Evolutionary conservation across 2,113 vertebrate genomes (phyloP).

Genomic region (Rostratula benghalensis): DNA sequence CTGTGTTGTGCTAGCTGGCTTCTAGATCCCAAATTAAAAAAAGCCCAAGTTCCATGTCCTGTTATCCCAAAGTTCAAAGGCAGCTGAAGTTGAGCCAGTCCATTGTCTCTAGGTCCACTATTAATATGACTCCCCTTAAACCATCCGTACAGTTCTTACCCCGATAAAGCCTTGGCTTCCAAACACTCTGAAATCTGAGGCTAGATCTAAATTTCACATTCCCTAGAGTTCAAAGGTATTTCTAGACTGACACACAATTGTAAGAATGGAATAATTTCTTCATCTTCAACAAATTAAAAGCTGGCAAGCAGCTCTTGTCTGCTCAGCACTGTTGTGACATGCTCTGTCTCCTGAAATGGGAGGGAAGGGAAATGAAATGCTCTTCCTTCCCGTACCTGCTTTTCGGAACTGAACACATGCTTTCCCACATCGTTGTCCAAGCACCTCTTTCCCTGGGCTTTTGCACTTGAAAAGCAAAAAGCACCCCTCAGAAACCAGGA

Average conservation of each 20-base stretch:
- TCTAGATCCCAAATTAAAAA: background rate
- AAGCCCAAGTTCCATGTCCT: background rate
- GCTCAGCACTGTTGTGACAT: constrained; percentile 34
- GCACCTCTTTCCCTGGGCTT: background rate
- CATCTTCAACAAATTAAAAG: constrained; percentile 58
- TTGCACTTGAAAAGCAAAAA: background rate
- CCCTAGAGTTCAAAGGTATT: constrained; percentile 16
- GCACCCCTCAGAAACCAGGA: background rate
- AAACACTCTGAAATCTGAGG: background rate
- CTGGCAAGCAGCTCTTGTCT: constrained; percentile 52
- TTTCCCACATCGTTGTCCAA: background rate
- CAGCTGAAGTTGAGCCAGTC: background rate
- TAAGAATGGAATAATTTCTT: constrained; percentile 36
- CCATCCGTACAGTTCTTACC: background rate
- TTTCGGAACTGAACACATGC: background rate
- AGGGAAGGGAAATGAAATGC: background rate
- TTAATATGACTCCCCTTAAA: background rate
- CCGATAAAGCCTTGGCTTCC: background rate
- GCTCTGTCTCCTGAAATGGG: background rate
- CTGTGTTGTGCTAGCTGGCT: no score
- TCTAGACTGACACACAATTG: background rate
- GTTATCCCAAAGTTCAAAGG: background rate
- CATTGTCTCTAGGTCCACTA: background rate
- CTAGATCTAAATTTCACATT: background rate
- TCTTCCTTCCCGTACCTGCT: background rate